Evolutionary conservation across 2,113 vertebrate genomes (phyloP).

Genomic region (Alouatta palliata): DNA sequence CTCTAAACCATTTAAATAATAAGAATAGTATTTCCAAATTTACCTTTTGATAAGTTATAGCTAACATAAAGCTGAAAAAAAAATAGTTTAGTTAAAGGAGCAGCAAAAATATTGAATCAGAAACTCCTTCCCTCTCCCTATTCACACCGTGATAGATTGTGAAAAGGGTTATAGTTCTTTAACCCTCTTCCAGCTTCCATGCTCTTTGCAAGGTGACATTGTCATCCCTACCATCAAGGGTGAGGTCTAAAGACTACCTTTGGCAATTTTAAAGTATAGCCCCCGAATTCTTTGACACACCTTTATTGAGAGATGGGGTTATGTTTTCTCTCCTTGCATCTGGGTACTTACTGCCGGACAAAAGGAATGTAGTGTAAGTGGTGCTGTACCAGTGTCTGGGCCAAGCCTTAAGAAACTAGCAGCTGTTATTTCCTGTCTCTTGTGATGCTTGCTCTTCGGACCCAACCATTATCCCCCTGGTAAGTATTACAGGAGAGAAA

Average conservation of each 20-base stretch:
- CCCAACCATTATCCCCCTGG: neutral
- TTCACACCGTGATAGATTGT: neutral
- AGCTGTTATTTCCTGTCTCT: neutral
- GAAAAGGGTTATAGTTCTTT: neutral
- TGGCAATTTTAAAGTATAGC: neutral
- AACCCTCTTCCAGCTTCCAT: neutral
- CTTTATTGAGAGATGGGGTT: neutral
- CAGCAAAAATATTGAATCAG: neutral
- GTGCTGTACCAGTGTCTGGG: neutral
- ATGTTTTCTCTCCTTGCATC: neutral
- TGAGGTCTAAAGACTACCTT: neutral
- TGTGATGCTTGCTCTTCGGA: neutral
- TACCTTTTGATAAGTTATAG: constrained; percentile 32
- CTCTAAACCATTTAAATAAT: constrained; percentile 36
- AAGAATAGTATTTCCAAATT: constrained; percentile 54
- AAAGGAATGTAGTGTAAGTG: too few relatives aligned
- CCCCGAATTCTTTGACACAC: neutral
- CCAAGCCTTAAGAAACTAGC: neutral
- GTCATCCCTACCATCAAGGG: neutral
- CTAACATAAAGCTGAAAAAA: constrained; percentile 10
- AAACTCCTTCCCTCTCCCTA: neutral
- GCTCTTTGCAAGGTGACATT: neutral
- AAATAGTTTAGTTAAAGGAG: constrained; percentile 27
- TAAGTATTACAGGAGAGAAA: neutral
- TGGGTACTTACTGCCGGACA: neutral